Conservation (phyloP, 2,797 vertebrate species). For the Coilia nasus region DNA sequence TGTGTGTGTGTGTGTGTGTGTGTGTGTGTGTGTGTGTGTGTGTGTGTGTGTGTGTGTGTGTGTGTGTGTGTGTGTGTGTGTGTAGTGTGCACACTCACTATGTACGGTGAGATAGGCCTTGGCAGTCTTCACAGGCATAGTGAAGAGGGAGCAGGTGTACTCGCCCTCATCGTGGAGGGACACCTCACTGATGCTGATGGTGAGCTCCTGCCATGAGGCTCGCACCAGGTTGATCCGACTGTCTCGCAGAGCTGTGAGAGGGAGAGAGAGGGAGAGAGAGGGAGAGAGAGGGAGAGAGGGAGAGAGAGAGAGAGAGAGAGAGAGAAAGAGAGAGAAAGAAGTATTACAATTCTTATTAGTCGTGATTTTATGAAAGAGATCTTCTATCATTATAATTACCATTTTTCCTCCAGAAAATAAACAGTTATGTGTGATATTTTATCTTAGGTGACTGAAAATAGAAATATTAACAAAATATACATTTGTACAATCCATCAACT, state of each 20-base stretch:
- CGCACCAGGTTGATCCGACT: constrained; percentile 95
- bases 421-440: background rate
- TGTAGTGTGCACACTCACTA: constrained; percentile 76
- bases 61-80: constrained; percentile 22
- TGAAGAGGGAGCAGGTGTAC: constrained; percentile 98
- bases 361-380: background rate
- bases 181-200: constrained; percentile 94
- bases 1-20: constrained; percentile 7
- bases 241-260: constrained; percentile 88
- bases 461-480: too few species aligned
- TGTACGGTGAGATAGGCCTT: constrained; percentile 96
- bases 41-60: background rate
- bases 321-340: background rate
- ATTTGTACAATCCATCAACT: too few species aligned
- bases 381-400: too few species aligned
- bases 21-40: background rate
- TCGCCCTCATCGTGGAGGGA: constrained; percentile 92
- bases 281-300: background rate
- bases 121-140: constrained; percentile 97
- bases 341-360: background rate
- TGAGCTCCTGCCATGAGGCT: constrained; percentile 93
- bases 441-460: background rate
- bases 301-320: background rate
- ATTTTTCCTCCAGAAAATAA: background rate
- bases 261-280: constrained; percentile 38